Base-by-base conservation (phyloP, 2,113 vertebrate genomes). In the Sminthopsis crassicaudata region DNA sequence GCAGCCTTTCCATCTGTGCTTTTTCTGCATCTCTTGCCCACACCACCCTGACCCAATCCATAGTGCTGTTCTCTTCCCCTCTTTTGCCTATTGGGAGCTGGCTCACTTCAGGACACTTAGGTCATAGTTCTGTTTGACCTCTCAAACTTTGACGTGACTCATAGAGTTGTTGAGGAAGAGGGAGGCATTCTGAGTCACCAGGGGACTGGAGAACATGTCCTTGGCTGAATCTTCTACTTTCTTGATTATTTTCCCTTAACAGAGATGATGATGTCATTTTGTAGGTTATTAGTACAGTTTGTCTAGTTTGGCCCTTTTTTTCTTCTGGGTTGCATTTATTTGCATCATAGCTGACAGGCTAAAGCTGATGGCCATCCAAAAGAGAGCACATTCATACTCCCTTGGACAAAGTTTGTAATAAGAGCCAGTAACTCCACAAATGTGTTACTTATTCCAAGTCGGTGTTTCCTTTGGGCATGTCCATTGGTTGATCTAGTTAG, bases 71-170 rank as follows among this genome's bases (percentile, higher is more conserved):
- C 57, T 92, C 94, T 92, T 92, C 52, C 89, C 94, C n/a, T 91
- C 53, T 90, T 96, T 91, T 52, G 8, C 95, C 96, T 91, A 98
- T 10, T 97, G 97, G 93, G 97, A 97, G 89, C 97, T 98, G 67
- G 99, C 99, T 96, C 99, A 99, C 98, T 99, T 99, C 98, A 99
- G 99, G 97, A 99, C 99, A 88, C 99, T 99, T 98, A 99, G 97
- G 98, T 99, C 99, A 95, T 99, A 99, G 99, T 99, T 99, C 99
- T 99, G 99, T 99, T 99, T 99, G 99, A 99, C 99, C 94, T 99
- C 99, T n/a, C 99, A 99, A 98, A 99, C 99, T 98, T 99, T 99
- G 98, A 99, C 99, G 98, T 99, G 99, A 98, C 99, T 99, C 97
- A 99, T 99, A 42, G 99, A 99, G 99, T 99, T 99, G 99, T 99